phyloP scores from a whole-genome alignment of 2,888 invertebrate species.

The Tetropium fuscum region DNA sequence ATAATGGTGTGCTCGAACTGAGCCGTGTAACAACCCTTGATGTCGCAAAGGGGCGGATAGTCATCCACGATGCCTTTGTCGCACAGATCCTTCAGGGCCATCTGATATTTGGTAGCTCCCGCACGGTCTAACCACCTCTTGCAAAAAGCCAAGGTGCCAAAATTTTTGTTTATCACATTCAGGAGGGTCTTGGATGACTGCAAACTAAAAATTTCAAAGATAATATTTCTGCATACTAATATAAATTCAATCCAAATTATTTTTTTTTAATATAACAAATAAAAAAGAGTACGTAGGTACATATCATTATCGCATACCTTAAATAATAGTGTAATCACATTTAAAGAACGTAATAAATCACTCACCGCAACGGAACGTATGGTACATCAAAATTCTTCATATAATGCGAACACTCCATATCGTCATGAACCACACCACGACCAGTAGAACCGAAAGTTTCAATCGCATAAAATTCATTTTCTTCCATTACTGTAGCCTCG shows the following conservation, averaged over 20 bases:
- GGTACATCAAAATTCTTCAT: conserved; percentile 98
- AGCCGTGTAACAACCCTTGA: conserved; percentile 98
- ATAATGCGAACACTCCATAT: conserved; percentile 99
- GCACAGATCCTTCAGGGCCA: conserved; percentile 98
- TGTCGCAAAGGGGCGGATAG: conserved; percentile 98
- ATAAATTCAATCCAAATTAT: too few relatives aligned
- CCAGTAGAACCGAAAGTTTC: conserved; percentile 99
- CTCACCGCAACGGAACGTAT: conserved; percentile 88
- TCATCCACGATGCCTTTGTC: conserved; percentile 98
- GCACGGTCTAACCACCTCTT: conserved; percentile 98
- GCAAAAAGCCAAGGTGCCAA: conserved; percentile 98
- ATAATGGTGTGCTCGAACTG: conserved; percentile 99
- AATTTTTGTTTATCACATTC: conserved; percentile 95
- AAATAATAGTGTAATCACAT: too few relatives aligned
- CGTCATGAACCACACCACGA: conserved; percentile 94
- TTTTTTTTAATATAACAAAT: too few relatives aligned
- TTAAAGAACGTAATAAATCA: too few relatives aligned
- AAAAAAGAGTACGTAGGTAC: conserved; percentile 1
- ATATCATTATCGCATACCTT: too few relatives aligned
- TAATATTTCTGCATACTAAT: too few relatives aligned
- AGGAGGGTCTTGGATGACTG: conserved; percentile 94
- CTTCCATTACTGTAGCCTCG: conserved; percentile 98
- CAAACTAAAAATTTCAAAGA: conserved; percentile 78
- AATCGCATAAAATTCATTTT: conserved; percentile 98
- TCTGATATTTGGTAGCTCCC: conserved; percentile 97